These are phyloP conservation scores for Tiliqua scincoides DNA, from an alignment of 2,113 vertebrate species.

Conservation along the genomic window DNA sequence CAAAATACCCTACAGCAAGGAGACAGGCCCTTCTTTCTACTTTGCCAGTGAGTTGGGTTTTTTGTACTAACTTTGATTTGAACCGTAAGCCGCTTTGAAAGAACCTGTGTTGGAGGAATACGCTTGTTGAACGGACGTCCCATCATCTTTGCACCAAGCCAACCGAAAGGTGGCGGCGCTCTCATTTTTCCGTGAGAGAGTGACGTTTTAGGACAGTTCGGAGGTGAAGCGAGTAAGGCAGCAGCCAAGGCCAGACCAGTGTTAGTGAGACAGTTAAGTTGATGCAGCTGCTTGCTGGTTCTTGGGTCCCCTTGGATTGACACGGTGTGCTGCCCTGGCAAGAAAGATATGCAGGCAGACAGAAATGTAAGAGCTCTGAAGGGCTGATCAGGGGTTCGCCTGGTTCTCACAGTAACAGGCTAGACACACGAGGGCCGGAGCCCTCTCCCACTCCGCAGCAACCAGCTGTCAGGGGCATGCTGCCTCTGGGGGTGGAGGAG, in stretches of 20 bases:
- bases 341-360: neutral
- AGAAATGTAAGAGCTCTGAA: too few relatives aligned
- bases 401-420: too few relatives aligned
- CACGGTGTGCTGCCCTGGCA: neutral
- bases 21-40: constrained; percentile 89
- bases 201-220: too few relatives aligned
- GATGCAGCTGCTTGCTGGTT: neutral
- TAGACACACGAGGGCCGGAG: too few relatives aligned
- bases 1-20: constrained; percentile 89
- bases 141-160: constrained; percentile 76
- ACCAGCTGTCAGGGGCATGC: too few relatives aligned
- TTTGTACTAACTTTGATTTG: constrained; percentile 82
- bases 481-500: too few relatives aligned
- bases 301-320: too few relatives aligned
- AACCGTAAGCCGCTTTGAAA: constrained; percentile 79
- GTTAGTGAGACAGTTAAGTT: neutral
- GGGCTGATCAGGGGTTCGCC: too few relatives aligned
- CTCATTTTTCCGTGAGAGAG: too few relatives aligned
- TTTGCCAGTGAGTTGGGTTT: constrained; percentile 89
- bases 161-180: too few relatives aligned
- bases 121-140: constrained; percentile 69
- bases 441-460: too few relatives aligned
- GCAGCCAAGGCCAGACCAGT: neutral
- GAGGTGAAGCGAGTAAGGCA: neutral
- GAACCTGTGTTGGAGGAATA: constrained; percentile 72